These are phyloP conservation scores for Thyatira batis DNA, from an alignment of 2,888 invertebrate genomes.

Conservation along the genomic window DNA sequence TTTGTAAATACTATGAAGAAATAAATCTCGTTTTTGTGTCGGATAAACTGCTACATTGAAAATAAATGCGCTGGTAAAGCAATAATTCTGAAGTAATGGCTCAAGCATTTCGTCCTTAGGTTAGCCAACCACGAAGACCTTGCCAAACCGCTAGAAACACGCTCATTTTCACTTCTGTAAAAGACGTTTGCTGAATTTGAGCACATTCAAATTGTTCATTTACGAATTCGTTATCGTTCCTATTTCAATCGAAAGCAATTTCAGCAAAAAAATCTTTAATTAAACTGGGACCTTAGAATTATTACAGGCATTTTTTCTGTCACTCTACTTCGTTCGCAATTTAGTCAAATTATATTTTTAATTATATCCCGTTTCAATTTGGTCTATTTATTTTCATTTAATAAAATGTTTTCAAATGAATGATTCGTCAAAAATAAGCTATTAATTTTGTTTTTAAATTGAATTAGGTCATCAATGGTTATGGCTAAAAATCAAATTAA, in stretches of 20 bases:
- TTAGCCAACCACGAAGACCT: slow-evolving; percentile 26
- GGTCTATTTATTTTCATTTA: background rate
- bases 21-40: background rate
- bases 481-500: too few relatives aligned
- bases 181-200: slow-evolving; percentile 31
- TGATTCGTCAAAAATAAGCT: too few relatives aligned
- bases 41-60: too few relatives aligned
- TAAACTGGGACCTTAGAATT: slow-evolving; percentile 9
- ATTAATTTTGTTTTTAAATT: too few relatives aligned
- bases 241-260: slow-evolving; percentile 39
- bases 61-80: slow-evolving; percentile 30
- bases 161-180: slow-evolving; percentile 37
- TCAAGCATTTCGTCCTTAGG: slow-evolving; percentile 34
- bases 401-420: too few relatives aligned
- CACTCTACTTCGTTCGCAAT: background rate
- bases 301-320: background rate
- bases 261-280: slow-evolving; percentile 28
- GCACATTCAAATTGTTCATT: slow-evolving; percentile 41
- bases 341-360: background rate
- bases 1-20: too few relatives aligned
- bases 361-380: background rate
- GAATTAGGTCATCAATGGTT: too few relatives aligned
- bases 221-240: slow-evolving; percentile 30
- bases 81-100: slow-evolving; percentile 37
- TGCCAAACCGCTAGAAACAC: slow-evolving; percentile 28